Evolutionary conservation across 1,140 invertebrate species (phyloP), one percentile per base, ranked within the genome.

Genomic region (Linepithema humile): DNA sequence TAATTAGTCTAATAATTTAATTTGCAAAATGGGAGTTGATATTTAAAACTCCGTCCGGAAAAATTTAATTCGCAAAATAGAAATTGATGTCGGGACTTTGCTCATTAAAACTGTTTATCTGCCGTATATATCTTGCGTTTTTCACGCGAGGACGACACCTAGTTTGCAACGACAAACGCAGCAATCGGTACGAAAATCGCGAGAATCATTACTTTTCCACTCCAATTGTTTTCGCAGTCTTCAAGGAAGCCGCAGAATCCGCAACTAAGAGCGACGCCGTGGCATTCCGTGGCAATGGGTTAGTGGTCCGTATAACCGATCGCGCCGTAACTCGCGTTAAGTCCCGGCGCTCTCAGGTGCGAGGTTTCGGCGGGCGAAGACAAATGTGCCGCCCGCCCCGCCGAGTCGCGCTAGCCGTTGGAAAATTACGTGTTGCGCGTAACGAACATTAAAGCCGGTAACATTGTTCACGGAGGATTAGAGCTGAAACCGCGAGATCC

Each of bases 381-480:
- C 60, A 78, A 78, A 78, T 78, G 74, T 40, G 29, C 40, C 23
- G n/a, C 6, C 38, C 20, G 2, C 20, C n/a, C 43, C 35, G 20
- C 17, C 35, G 23, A 7, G 32, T 1, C 7, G 9, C 64, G 45
- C 32, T 48, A 3, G 5, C 15, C 55, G 55, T 43, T 62, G 43
- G 70, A 64, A 72, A 88, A 89, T 89, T 89, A 88, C 87, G 80
- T 74, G 86, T 88, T 88, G 84, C 87, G 86, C 57, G 87, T 48
- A 83, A 88, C 73, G 77, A 89, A 77, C 83, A 69, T 88, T 83
- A 60, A 72, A 89, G 72, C 87, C 67, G 60, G 73, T 80, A 88
- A 84, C 87, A 84, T 88, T 88, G 87, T 88, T 86, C 87, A 86
- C 78, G 50, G 55, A 67, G 84, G 88, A 88, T 86, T 85, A 88